These are phyloP conservation scores for Odontomachus brunneus DNA, from an alignment of 1,140 invertebrate genomes.

Conservation along the genomic window DNA sequence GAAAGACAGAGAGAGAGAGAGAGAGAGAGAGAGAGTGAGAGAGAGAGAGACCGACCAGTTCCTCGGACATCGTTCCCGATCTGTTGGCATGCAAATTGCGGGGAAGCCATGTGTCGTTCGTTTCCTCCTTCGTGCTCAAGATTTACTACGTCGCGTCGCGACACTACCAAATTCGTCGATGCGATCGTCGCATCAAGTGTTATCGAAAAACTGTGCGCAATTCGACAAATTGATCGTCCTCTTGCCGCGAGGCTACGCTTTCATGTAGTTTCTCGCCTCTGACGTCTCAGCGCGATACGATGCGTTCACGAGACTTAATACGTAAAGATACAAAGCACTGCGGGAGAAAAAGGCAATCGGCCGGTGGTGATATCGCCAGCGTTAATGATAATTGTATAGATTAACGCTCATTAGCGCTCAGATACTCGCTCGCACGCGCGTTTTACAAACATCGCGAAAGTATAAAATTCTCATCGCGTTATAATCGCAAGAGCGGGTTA, in stretches of 20 bases:
- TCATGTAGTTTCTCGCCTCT: background rate
- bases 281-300: background rate
- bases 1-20: too few species aligned
- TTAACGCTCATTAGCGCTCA: constrained; percentile 7
- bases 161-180: constrained; percentile 13
- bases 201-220: background rate
- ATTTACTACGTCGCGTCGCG: too few species aligned
- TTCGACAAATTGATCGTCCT: too few species aligned
- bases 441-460: constrained; percentile 20
- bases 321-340: background rate
- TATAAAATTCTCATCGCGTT: background rate
- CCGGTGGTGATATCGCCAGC: background rate
- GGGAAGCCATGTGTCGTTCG: background rate
- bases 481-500: background rate
- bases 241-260: too few species aligned
- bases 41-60: constrained; percentile 51
- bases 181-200: background rate
- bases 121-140: constrained; percentile 37
- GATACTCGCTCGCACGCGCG: background rate
- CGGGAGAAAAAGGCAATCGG: background rate
- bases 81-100: constrained; percentile 43
- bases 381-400: constrained; percentile 18
- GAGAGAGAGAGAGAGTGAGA: too few species aligned
- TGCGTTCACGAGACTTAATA: background rate
- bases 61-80: constrained; percentile 33